Conservation (phyloP, 1,140 invertebrate genomes). For the Drosophila bocqueti region DNA sequence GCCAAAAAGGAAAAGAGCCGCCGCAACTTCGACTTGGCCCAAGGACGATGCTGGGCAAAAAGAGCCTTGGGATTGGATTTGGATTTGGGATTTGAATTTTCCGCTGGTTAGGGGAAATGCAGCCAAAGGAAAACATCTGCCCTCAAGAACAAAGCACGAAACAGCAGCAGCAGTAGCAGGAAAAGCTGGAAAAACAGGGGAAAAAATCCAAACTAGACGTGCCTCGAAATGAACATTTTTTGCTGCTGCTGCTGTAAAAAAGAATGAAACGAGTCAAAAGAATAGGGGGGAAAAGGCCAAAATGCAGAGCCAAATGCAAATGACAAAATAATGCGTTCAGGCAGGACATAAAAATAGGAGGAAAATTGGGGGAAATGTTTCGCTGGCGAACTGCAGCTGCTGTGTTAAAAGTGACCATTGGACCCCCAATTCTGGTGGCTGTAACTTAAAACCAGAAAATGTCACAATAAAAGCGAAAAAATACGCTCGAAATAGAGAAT, state of each 20-base stretch:
- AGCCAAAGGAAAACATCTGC: constrained; percentile 48
- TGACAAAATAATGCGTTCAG: constrained; percentile 56
- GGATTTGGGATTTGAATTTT: constrained; percentile 44
- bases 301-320: constrained; percentile 45
- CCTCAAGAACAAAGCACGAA: constrained; percentile 40
- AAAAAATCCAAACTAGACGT: constrained; percentile 20
- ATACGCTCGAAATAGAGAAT: neutral
- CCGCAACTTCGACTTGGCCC: constrained; percentile 42
- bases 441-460: constrained; percentile 4
- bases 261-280: neutral
- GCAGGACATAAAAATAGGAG: constrained; percentile 23
- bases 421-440: constrained; percentile 1
- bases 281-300: constrained; percentile 1
- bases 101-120: constrained; percentile 19
- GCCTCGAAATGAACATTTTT: constrained; percentile 36
- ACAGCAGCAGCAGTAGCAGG: constrained; percentile 8
- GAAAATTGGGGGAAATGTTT: constrained; percentile 27
- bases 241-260: neutral
- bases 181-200: constrained; percentile 6
- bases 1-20: constrained; percentile 20
- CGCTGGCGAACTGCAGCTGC: constrained; percentile 3
- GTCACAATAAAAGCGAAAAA: neutral
- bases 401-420: neutral
- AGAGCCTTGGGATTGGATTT: constrained; percentile 54
- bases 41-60: constrained; percentile 18